Percentiles rank a stretch among this genome's conserved stretches.
Conservation (phyloP, 2,797 vertebrate species). For the Ctenochaetus hawaiiensis region DNA sequence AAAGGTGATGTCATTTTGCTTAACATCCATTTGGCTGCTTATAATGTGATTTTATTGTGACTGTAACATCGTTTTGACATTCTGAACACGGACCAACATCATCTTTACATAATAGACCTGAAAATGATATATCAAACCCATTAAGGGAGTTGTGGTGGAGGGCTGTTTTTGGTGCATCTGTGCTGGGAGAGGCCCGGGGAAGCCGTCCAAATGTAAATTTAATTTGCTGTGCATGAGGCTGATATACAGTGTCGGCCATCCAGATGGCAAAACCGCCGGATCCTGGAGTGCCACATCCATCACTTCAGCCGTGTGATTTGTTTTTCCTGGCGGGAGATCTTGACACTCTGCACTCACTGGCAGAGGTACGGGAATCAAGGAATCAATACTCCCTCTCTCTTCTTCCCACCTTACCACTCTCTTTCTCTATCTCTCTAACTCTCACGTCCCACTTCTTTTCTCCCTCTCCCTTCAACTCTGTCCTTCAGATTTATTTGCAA, state of each 20-base stretch:
- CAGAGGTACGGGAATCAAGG: constrained; percentile 83
- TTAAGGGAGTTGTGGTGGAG: constrained; percentile 70
- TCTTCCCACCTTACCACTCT: constrained; percentile 62
- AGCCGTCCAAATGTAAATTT: constrained; percentile 89
- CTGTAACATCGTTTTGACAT: constrained; percentile 77
- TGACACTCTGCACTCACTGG: constrained; percentile 82
- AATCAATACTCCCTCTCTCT: constrained; percentile 82
- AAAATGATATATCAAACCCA: constrained; percentile 79
- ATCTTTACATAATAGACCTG: constrained; percentile 81
- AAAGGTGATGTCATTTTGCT: constrained; percentile 78
- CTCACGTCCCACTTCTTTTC: constrained; percentile 32
- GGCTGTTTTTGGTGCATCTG: constrained; percentile 77
- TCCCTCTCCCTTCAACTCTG: constrained; percentile 56
- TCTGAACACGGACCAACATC: constrained; percentile 70
- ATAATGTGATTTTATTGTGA: constrained; percentile 77
- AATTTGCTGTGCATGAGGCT: constrained; percentile 87
- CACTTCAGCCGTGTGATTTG: constrained; percentile 86
- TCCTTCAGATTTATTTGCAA: constrained; percentile 76
- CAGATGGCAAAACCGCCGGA: constrained; percentile 83
- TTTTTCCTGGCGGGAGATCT: constrained; percentile 87
- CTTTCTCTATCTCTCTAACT: constrained; percentile 34
- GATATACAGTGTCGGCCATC: constrained; percentile 86
- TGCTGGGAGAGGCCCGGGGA: constrained; percentile 75
- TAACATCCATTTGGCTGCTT: constrained; percentile 76
- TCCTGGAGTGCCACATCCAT: constrained; percentile 87